These are phyloP conservation scores for Papilio glaucus DNA, from an alignment of 1,140 invertebrate genomes.

Conservation along the genomic window DNA sequence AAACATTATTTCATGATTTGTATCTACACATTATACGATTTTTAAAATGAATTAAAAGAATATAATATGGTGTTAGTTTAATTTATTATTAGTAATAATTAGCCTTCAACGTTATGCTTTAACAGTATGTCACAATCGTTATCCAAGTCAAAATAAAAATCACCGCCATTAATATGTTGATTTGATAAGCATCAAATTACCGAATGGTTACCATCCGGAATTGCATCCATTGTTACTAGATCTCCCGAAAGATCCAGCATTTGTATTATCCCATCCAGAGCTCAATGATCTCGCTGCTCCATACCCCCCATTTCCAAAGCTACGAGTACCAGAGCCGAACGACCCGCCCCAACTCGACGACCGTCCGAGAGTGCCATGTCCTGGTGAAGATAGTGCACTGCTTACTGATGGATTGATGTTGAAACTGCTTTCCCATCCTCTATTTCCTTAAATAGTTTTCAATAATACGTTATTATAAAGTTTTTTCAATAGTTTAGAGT, in stretches of 20 bases:
- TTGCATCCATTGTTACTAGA: not conserved
- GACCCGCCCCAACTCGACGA: not conserved
- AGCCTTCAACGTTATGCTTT: too few species aligned
- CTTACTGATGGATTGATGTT: not conserved
- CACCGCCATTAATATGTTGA: not conserved
- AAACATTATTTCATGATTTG: too few species aligned
- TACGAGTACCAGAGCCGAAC: not conserved
- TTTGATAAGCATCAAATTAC: too few species aligned
- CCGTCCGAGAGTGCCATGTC: not conserved
- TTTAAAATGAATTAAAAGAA: not conserved
- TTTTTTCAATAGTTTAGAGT: too few species aligned
- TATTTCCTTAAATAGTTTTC: slow-evolving; percentile 21
- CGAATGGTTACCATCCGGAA: not conserved
- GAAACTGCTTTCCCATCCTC: slow-evolving; percentile 37
- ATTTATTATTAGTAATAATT: slow-evolving; percentile 6
- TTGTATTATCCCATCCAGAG: not conserved
- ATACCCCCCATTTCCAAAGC: not conserved
- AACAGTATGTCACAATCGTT: not conserved
- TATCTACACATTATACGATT: too few species aligned
- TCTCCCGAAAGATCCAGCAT: not conserved
- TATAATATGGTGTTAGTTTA: not conserved
- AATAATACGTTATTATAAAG: too few species aligned
- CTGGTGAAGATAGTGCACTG: not conserved
- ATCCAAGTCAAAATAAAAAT: slow-evolving; percentile 1
- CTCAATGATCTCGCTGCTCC: not conserved